Base-by-base conservation (phyloP, 1,140 invertebrate species). In the Aporrectodea caliginosa region DNA sequence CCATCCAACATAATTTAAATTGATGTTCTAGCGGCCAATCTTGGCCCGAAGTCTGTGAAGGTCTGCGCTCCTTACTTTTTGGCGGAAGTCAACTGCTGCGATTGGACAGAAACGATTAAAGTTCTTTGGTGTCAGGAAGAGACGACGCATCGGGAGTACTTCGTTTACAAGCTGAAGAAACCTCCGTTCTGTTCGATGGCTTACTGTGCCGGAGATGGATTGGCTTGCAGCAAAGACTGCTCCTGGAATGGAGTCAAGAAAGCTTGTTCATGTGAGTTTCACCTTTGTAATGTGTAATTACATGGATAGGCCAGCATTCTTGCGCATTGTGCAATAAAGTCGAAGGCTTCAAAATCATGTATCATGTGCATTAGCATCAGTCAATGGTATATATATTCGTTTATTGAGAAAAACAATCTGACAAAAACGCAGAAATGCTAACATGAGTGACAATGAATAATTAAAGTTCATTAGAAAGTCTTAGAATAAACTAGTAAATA, bases 151-250 rank as follows among this genome's bases (percentile, higher is more conserved):
- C 6, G 22, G 1, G 75, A 58, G 34, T 77, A 68, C 43, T 68
- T 2, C 35, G 75, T 77, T 22, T 77, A 77, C 43, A 33, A 58
- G 34, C 58, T 77, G 34, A 58, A 32, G 34, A 58, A 77, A 31
- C 35, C 75, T 27, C 75, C 75, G 32, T 34, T 34, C 12, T 77
- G 75, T 43, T 30, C 75, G 33, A 77, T 77, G 34, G 75, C 75
- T 16, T 77, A 77, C 75, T 77, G 75, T 29, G 75, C 75, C 35
- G 75, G 75, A 58, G 43, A 58, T 22, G 43, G 43, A 6, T 6
- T 58, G 6, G 6, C 43, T 6, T 58, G 43, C 22, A 22, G 43
- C 22, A 22, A 58, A 6, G 43, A 58, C 43, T 58, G 43, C 22
- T 58, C 43, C 43, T 58, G 43, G 43, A 58, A 58, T 58, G 43